A percentile compares a stretch with the other conserved stretches of the same genome.
Evolutionary conservation across 2,888 invertebrate genomes (phyloP).

Genomic region (Xylocampa areola): DNA sequence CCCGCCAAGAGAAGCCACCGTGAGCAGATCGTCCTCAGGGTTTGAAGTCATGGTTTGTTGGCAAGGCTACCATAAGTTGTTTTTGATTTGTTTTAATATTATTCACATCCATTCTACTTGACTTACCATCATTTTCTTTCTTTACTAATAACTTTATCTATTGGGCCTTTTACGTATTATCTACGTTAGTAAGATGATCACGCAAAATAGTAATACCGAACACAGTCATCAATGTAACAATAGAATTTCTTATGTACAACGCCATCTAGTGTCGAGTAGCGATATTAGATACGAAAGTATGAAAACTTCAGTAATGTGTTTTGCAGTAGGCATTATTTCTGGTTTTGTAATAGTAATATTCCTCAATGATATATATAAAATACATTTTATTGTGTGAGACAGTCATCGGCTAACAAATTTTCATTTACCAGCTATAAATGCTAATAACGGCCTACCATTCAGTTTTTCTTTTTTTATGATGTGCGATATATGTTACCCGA

Average conservation of each 20-base stretch:
- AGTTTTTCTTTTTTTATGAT: no score
- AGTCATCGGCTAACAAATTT: no score
- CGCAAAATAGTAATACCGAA: conserved; percentile 21
- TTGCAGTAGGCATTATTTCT: conserved; percentile 1
- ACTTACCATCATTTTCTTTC: conserved; percentile 32
- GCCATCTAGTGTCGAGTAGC: conserved; percentile 82
- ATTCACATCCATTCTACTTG: conserved; percentile 43
- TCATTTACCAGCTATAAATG: no score
- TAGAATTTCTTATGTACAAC: conserved; percentile 48
- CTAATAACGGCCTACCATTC: no score
- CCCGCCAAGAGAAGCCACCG: conserved; percentile 75
- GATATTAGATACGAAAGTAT: conserved; percentile 29
- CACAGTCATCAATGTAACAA: conserved; percentile 6
- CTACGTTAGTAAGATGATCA: conserved; percentile 32
- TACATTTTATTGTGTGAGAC: no score
- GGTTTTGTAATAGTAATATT: background rate
- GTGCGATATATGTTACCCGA: no score
- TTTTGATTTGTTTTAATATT: conserved; percentile 52
- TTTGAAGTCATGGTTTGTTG: conserved; percentile 82
- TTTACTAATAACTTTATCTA: conserved; percentile 21
- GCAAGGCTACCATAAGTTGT: conserved; percentile 77
- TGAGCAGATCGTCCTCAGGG: conserved; percentile 83
- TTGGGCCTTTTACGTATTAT: conserved; percentile 16
- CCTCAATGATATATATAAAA: background rate
- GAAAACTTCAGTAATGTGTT: background rate